phyloP scores from a whole-genome alignment of 2,888 invertebrate genomes.

The Lissocephala sabroskyi region DNA sequence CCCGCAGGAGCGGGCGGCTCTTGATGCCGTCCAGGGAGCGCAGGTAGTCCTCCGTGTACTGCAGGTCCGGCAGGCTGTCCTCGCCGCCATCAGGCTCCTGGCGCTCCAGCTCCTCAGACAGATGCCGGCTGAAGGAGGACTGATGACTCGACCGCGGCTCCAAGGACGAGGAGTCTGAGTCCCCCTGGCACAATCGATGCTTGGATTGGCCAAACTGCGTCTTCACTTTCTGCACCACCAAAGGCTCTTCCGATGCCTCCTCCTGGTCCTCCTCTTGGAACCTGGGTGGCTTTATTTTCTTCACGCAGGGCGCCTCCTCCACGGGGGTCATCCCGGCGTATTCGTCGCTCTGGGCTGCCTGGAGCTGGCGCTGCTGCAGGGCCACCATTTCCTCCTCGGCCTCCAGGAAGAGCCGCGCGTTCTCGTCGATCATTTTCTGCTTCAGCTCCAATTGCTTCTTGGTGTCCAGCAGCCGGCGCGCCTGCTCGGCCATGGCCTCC shows the following conservation, averaged over 20 bases:
- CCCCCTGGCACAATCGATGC: conserved; percentile 58
- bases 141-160: conserved; percentile 63
- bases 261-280: conserved; percentile 21
- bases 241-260: conserved; percentile 21
- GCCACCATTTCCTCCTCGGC: conserved; percentile 70
- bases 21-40: conserved; percentile 80
- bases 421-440: conserved; percentile 63
- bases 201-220: conserved; percentile 69
- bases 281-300: conserved; percentile 41
- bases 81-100: conserved; percentile 73
- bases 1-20: conserved; percentile 76
- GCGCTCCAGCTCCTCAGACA: conserved; percentile 72
- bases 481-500: conserved; percentile 26
- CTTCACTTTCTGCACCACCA: conserved; percentile 58
- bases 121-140: conserved; percentile 65
- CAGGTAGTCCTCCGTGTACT: conserved; percentile 72
- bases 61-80: conserved; percentile 55
- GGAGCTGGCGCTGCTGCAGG: conserved; percentile 51
- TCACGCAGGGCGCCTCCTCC: conserved; percentile 52
- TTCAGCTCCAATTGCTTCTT: conserved; percentile 42
- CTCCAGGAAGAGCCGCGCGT: conserved; percentile 62
- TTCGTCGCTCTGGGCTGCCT: conserved; percentile 34
- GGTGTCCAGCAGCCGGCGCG: conserved; percentile 29
- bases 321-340: conserved; percentile 50
- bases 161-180: conserved; percentile 66